phyloP scores from a whole-genome alignment of 2,888 invertebrate species.

The Lasioglossum leucozonium region DNA sequence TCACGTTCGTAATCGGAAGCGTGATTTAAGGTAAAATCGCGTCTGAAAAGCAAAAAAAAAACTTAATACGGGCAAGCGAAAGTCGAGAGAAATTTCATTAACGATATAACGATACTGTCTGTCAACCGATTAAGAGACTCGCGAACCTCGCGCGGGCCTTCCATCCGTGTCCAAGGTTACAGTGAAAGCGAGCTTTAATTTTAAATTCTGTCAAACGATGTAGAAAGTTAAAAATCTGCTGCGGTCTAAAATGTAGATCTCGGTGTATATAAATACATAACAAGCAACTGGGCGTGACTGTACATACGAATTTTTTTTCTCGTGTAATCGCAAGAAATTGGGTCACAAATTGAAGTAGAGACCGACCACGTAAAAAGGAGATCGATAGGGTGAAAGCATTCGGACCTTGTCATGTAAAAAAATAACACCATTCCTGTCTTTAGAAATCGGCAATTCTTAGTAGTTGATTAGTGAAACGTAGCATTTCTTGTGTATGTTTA shows the following conservation, averaged over 20 bases:
- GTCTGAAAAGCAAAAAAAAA: not conserved
- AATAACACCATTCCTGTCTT: not conserved
- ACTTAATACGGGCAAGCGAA: conserved; percentile 29
- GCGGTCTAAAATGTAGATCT: not conserved
- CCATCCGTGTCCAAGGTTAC: not conserved
- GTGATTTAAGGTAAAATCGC: conserved; percentile 22
- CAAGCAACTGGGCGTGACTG: not conserved
- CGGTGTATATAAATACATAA: not conserved
- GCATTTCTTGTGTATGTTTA: not conserved
- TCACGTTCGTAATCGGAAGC: conserved; percentile 9
- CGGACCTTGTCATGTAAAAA: not conserved
- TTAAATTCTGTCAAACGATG: conserved; percentile 10
- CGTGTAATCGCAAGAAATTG: conserved; percentile 22
- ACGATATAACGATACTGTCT: conserved; percentile 17
- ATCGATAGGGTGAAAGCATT: conserved; percentile 1
- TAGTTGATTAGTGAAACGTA: conserved; percentile 11
- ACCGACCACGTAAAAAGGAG: not conserved
- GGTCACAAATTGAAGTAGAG: not conserved
- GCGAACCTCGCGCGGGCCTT: not conserved
- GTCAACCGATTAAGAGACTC: conserved; percentile 24
- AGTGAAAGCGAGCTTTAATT: conserved; percentile 33
- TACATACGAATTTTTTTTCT: not conserved
- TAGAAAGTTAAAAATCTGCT: conserved; percentile 35
- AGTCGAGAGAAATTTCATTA: conserved; percentile 54
- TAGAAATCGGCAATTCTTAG: not conserved